phyloP scores from a whole-genome alignment of 2,797 vertebrate genomes.

The Lacerta viridis region DNA sequence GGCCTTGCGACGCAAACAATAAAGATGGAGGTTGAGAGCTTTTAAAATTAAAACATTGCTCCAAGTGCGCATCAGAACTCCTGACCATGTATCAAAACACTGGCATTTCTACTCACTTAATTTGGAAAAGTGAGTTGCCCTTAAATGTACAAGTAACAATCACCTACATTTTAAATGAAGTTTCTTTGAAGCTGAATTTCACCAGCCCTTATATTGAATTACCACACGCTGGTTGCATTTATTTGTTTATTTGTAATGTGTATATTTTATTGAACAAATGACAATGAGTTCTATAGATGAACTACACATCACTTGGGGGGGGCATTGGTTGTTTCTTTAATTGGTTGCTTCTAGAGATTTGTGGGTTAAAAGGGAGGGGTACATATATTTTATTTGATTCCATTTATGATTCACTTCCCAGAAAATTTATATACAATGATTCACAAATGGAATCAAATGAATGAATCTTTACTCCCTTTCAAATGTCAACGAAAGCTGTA shows the following conservation, averaged over 20 bases:
- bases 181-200: not conserved
- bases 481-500: not conserved
- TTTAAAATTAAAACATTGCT: not conserved
- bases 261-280: not conserved
- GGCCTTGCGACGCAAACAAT: not conserved
- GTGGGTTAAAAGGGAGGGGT: not conserved
- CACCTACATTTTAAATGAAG: not conserved
- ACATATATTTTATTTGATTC: not conserved
- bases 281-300: not conserved
- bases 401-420: too few relatives aligned
- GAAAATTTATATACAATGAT: not conserved
- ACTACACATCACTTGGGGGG: not conserved
- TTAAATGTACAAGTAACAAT: not conserved
- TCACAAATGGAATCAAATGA: not conserved
- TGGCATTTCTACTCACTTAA: not conserved
- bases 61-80: too few relatives aligned
- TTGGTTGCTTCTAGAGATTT: not conserved
- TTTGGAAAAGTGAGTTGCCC: not conserved
- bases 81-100: not conserved
- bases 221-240: not conserved
- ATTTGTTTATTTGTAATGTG: not conserved
- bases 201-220: not conserved
- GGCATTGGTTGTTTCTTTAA: not conserved
- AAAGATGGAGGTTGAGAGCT: not conserved
- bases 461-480: not conserved